These are phyloP conservation scores for Napeogenes sylphis DNA, from an alignment of 2,888 invertebrate genomes.

Conservation along the genomic window DNA sequence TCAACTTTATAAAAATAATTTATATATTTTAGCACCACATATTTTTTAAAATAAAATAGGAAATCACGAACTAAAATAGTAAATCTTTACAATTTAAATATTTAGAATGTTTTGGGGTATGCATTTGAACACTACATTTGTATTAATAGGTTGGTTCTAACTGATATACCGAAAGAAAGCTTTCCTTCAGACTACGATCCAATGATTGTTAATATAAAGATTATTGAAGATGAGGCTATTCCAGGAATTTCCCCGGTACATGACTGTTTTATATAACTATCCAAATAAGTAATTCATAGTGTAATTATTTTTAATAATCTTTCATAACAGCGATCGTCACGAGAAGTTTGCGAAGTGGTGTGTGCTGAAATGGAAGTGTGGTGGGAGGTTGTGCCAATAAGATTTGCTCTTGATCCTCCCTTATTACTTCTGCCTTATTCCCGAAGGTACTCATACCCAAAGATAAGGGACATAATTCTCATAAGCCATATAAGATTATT, in stretches of 20 bases:
- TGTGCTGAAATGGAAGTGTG: conserved; percentile 59
- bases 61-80: too few relatives aligned
- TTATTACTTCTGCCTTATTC: conserved; percentile 45
- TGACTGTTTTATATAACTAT: not conserved
- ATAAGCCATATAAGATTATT: not conserved
- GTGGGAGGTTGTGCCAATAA: conserved; percentile 60
- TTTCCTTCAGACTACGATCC: conserved; percentile 43
- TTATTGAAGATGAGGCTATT: conserved; percentile 37
- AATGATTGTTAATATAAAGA: conserved; percentile 41
- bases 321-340: conserved; percentile 36
- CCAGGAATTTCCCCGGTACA: conserved; percentile 36
- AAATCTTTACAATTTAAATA: too few relatives aligned
- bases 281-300: not conserved
- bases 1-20: not conserved
- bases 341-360: conserved; percentile 52
- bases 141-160: conserved; percentile 51
- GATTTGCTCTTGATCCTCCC: conserved; percentile 52
- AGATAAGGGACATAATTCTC: not conserved
- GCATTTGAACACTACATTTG: not conserved
- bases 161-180: conserved; percentile 53
- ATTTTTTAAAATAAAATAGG: too few relatives aligned
- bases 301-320: not conserved
- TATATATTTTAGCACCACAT: too few relatives aligned
- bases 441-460: conserved; percentile 41
- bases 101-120: not conserved